phyloP scores from a whole-genome alignment of 92 coral and sea anemone species.

The Hydrozoanthus gracilis region DNA sequence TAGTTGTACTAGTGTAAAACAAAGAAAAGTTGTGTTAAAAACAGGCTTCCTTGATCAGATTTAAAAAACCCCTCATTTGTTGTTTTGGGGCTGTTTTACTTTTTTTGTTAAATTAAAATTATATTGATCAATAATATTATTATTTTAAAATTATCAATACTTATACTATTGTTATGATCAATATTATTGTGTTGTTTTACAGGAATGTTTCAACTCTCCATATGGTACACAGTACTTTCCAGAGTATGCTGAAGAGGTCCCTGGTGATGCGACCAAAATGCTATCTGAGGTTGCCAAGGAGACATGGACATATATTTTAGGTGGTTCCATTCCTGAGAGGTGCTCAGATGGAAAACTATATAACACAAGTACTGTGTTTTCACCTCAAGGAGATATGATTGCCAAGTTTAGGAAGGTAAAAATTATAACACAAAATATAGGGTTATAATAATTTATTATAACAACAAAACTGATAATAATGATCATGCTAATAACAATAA shows the following conservation, averaged over 20 bases:
- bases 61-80: no score
- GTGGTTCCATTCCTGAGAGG: conserved; percentile 94
- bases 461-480: neutral
- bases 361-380: conserved; percentile 88
- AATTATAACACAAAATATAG: no score
- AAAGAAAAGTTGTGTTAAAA: no score
- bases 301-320: conserved; percentile 78
- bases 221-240: conserved; percentile 97
- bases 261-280: conserved; percentile 90
- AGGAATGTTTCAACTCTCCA: conserved; percentile 98
- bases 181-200: neutral
- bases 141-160: no score
- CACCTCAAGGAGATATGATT: conserved; percentile 89
- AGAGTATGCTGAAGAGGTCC: conserved; percentile 94
- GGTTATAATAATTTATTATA: neutral
- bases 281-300: conserved; percentile 92
- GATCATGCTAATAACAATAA: neutral
- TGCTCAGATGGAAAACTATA: conserved; percentile 79
- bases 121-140: no score
- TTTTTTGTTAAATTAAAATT: no score
- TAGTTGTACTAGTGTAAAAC: no score
- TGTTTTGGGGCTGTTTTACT: no score
- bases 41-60: no score
- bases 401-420: conserved; percentile 93
- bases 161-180: no score